These are phyloP conservation scores for Troglohyphantes excavatus DNA, from an alignment of 2,888 invertebrate species.

Conservation along the genomic window DNA sequence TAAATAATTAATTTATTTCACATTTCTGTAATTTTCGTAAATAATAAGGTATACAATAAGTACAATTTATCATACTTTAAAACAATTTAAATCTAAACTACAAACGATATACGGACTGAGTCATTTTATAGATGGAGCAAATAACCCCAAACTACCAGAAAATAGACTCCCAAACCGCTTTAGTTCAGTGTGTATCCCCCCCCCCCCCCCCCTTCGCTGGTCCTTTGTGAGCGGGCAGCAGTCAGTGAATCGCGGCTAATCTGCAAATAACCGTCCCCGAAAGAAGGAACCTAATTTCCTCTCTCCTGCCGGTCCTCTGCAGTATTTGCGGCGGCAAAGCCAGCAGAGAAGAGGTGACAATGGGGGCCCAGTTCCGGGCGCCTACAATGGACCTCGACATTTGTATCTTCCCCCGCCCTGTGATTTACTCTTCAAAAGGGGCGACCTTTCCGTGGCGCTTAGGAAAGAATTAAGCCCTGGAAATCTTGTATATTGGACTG, in stretches of 20 bases:
- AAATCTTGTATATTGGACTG: too few species aligned
- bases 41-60: too few species aligned
- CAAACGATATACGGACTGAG: not conserved
- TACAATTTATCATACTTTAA: too few species aligned
- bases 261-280: slow-evolving; percentile 73
- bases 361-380: not conserved
- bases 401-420: not conserved
- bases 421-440: slow-evolving; percentile 12
- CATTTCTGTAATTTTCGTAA: too few species aligned
- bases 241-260: slow-evolving; percentile 73
- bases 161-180: not conserved
- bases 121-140: too few species aligned
- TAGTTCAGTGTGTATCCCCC: not conserved
- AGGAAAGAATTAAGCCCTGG: too few species aligned
- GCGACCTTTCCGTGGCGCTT: slow-evolving; percentile 50
- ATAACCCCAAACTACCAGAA: not conserved
- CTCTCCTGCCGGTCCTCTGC: not conserved
- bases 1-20: too few species aligned
- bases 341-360: slow-evolving; percentile 55
- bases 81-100: too few species aligned
- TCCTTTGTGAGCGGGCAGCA: not conserved
- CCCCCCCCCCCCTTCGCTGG: not conserved
- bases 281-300: slow-evolving; percentile 66
- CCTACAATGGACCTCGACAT: not conserved
- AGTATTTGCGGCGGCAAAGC: not conserved